Conservation (phyloP, 2,797 vertebrate genomes). For the Heteromormyrus szaboi region DNA sequence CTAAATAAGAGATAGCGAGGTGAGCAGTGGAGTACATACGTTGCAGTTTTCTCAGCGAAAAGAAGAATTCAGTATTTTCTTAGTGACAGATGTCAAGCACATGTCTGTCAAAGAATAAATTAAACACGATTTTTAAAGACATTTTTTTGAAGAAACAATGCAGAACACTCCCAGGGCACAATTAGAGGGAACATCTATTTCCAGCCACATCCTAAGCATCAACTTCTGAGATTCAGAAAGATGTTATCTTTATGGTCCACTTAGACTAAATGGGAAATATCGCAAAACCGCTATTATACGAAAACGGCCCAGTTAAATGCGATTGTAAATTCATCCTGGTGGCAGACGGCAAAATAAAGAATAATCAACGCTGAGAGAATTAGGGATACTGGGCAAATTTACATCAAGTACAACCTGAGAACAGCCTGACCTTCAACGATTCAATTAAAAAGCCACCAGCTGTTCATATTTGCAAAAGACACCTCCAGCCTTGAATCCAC, state of each 20-base stretch:
- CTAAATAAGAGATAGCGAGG: neutral
- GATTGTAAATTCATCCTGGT: neutral
- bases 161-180: neutral
- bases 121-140: neutral
- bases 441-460: conserved; percentile 35
- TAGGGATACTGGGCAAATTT: neutral
- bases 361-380: neutral
- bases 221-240: neutral
- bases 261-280: neutral
- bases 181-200: neutral
- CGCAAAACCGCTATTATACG: neutral
- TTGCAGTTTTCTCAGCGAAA: neutral
- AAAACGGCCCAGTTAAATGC: neutral
- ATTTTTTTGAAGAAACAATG: neutral
- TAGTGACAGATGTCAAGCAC: neutral
- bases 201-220: neutral
- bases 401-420: neutral
- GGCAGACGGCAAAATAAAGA: neutral
- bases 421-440: conserved; percentile 37
- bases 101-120: neutral
- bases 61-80: neutral
- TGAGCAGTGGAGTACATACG: conserved; percentile 17
- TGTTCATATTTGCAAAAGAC: conserved; percentile 13
- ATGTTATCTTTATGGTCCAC: neutral
- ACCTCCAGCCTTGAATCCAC: conserved; percentile 7